Conservation (phyloP, 2,113 vertebrate species). For the Chionomys nivalis region DNA sequence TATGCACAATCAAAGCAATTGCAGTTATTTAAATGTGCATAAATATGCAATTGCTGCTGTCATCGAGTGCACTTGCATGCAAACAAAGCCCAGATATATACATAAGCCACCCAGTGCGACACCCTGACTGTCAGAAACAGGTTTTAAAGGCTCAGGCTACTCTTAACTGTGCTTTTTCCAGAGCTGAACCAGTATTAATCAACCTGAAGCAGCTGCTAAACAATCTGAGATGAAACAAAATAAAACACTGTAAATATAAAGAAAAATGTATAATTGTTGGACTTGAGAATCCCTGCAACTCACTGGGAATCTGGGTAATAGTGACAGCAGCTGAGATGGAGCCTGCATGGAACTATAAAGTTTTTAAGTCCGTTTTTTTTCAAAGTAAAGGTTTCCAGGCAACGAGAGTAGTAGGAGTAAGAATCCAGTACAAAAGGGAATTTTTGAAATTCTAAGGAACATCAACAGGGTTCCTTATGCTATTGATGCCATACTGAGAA, state of each 20-base stretch:
- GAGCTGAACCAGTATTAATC: slow-evolving; percentile 21
- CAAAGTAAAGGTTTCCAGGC: slow-evolving; percentile 43
- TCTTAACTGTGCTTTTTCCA: neutral
- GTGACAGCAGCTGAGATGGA: slow-evolving; percentile 4
- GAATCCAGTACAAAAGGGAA: neutral
- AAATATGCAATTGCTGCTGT: slow-evolving; percentile 39
- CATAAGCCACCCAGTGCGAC: neutral
- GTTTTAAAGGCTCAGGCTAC: slow-evolving; percentile 16
- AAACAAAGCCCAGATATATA: slow-evolving; percentile 14
- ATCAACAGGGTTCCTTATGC: neutral
- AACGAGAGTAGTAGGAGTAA: neutral
- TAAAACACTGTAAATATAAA: slow-evolving; percentile 40
- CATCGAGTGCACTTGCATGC: neutral
- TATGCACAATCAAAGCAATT: slow-evolving; percentile 2
- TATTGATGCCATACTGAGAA: neutral
- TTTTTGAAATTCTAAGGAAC: slow-evolving; percentile 43
- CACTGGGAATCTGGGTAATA: neutral
- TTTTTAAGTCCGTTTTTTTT: neutral
- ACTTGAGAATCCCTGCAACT: slow-evolving; percentile 21
- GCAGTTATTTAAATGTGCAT: slow-evolving; percentile 27
- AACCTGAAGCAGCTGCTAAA: slow-evolving; percentile 20
- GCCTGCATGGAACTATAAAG: slow-evolving; percentile 30
- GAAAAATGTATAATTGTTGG: slow-evolving; percentile 15
- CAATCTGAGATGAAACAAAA: slow-evolving; percentile 28
- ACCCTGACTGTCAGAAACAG: slow-evolving; percentile 17